Base-by-base conservation (phyloP, 2,888 invertebrate species). In the Heliconius aoede region DNA sequence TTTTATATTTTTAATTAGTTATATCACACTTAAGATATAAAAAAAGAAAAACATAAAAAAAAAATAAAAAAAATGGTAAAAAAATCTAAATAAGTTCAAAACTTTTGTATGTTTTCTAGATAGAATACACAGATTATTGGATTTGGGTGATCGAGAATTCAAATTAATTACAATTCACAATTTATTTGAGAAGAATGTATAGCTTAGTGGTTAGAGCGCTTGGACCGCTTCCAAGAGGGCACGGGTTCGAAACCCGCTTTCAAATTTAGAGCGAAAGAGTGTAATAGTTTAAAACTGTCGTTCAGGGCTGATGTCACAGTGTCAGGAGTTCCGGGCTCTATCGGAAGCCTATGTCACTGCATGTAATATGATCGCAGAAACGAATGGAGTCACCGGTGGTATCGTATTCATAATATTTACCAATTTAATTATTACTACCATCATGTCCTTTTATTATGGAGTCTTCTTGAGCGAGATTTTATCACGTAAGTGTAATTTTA, bases 401-500 rank as follows among this genome's bases (percentile, higher is more conserved):
- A 32, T 64, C 3, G 11, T 64, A n/a, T 21, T 64, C n/a, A 64
- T 64, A 32, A 28, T 64, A 32, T 32, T 64, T 32, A n/a, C 21
- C 30, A 64, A 64, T 32, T 32, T n/a, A 4, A n/a, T 64, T 30
- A 4, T 64, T 11, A 32, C 64, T 32, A 32, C 32, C 4, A 32
- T 64, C 1, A 32, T 30, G 9, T n/a, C 64, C 11, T n/a, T 64
- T 32, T 64, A 64, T 64, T 64, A 64, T n/a, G 64, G 64, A 64
- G 30, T 64, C 11, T 21, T 32, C 21, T n/a, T 32, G 32, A 28
- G 4, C 1, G 7, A 8, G 9, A 11, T 11, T 11, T 9, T 36
- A n/a, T 15, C 32, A n/a, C 9, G 64, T 64, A 36, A 64, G 32
- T 64, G 7, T 32, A 3, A 36, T 46, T 36, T 36, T 36, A 36